Base-by-base conservation (phyloP, 2,113 vertebrate genomes). In the Petaurus breviceps region DNA sequence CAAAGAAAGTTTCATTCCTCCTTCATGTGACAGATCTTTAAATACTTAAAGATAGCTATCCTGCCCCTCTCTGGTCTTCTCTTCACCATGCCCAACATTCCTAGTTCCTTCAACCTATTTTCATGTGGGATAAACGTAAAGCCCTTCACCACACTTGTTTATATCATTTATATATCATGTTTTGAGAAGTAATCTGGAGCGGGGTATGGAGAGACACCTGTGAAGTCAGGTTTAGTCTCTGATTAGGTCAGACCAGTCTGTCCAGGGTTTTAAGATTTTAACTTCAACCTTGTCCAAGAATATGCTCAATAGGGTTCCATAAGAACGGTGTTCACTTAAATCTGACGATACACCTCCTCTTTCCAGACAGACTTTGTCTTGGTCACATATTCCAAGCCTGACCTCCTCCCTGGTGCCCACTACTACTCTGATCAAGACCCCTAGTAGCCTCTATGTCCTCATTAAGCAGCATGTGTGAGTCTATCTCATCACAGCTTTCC, bases 241-340 rank as follows among this genome's bases (percentile, higher is more conserved):
- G 94, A 61, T 51, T 55, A 50, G 46, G 89, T 28, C 3, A 93
- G 47, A 61, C 50, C n/a, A 91, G n/a, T 31, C 37, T 51, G 93
- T 90, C 55, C 91, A 55, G 37, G 5, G 37, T 93, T 97, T 95
- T 96, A 95, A 94, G 23, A 46, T 94, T 97, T 95, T 95, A 96
- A 94, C 26, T 57, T 31, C 61, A 22, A 91, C n/a, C 24, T 46
- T 94, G 50, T 89, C 57, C 94, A 96, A 96, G 43, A 77, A 92
- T 61, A 23, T 28, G 51, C 52, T 95, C 47, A 26, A 31, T 51
- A 91, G 46, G 91, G 54, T 96, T 96, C 92, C 92, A 43, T 90
- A 43, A 43, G n/a, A 84, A n/a, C n/a, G 43, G 26, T 55, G 96
- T 90, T 92, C 47, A 55, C 51, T 53, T 61, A 90, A 77, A 93